These are phyloP conservation scores for Macroglossus sobrinus DNA, from an alignment of 2,113 vertebrate genomes.

Conservation along the genomic window DNA sequence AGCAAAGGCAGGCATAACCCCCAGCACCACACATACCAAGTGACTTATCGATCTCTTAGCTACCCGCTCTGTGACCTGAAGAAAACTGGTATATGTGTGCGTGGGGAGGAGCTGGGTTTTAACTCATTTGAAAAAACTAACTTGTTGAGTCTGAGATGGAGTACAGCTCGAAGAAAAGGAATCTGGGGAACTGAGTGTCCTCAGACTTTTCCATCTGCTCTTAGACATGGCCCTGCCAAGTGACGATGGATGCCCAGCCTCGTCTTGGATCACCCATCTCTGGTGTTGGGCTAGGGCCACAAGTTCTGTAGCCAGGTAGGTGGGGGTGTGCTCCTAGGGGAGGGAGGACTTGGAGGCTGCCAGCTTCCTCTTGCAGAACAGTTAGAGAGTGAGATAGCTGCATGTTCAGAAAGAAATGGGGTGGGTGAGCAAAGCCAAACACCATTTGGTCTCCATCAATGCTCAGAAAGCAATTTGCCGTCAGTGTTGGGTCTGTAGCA, in stretches of 20 bases:
- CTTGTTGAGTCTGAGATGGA: neutral
- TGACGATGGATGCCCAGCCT: constrained; percentile 51
- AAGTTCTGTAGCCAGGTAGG: neutral
- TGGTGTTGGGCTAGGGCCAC: neutral
- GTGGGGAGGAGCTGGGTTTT: neutral
- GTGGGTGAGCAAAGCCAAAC: neutral
- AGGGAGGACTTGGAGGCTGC: neutral
- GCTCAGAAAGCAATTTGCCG: neutral
- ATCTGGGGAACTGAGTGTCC: constrained; percentile 71
- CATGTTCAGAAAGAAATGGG: neutral
- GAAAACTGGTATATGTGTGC: neutral
- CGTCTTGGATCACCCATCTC: neutral
- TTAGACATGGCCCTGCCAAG: constrained; percentile 58
- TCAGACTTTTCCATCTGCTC: constrained; percentile 71
- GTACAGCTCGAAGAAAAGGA: constrained; percentile 56
- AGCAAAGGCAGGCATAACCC: neutral
- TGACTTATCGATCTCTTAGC: neutral
- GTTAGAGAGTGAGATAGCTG: neutral
- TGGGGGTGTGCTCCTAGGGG: neutral
- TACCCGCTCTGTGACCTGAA: neutral
- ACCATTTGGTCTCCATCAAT: constrained; percentile 54
- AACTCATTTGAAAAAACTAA: constrained; percentile 13
- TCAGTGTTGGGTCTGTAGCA: too few species aligned
- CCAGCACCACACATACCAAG: neutral
- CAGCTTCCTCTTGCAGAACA: constrained; percentile 10